Conservation (phyloP, 2,797 vertebrate species). For the Brachymystax lenok region DNA sequence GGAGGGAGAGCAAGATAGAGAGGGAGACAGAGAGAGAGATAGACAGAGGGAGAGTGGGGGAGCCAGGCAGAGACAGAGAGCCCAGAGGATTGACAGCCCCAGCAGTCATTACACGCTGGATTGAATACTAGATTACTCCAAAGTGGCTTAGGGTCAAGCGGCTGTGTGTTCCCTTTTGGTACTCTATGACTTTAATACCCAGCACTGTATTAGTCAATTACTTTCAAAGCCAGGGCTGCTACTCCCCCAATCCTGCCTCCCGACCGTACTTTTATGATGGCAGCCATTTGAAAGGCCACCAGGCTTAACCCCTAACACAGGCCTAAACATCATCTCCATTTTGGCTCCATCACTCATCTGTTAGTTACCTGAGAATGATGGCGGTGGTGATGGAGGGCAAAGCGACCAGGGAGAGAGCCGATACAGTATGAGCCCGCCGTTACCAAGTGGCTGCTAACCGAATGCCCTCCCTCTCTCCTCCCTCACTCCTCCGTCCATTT, state of each 20-base stretch:
- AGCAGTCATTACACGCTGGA: conserved; percentile 99
- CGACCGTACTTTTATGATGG: background rate
- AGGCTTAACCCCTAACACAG: conserved; percentile 69
- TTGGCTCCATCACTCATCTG: conserved; percentile 37
- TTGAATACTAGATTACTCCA: conserved; percentile 99
- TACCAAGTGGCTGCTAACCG: background rate
- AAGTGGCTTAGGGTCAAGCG: conserved; percentile 99
- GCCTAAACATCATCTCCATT: conserved; percentile 65
- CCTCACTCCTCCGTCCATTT: conserved; percentile 68
- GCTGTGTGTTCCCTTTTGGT: conserved; percentile 99
- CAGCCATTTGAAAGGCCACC: background rate
- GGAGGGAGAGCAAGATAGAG: background rate
- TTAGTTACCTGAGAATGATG: conserved; percentile 4
- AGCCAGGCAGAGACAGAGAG: background rate
- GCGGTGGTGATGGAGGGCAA: background rate
- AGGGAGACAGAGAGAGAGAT: background rate
- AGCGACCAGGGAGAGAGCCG: background rate
- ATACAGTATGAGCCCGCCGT: background rate
- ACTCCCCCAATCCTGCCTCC: conserved; percentile 68
- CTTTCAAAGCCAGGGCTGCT: conserved; percentile 86
- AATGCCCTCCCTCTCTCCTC: conserved; percentile 56
- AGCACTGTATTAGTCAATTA: conserved; percentile 99
- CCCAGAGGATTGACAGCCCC: conserved; percentile 97
- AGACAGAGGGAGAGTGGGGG: background rate
- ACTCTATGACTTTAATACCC: conserved; percentile 99